Base-by-base conservation (phyloP, 2,888 invertebrate species). In the Drosophila quasianomalipes region DNA sequence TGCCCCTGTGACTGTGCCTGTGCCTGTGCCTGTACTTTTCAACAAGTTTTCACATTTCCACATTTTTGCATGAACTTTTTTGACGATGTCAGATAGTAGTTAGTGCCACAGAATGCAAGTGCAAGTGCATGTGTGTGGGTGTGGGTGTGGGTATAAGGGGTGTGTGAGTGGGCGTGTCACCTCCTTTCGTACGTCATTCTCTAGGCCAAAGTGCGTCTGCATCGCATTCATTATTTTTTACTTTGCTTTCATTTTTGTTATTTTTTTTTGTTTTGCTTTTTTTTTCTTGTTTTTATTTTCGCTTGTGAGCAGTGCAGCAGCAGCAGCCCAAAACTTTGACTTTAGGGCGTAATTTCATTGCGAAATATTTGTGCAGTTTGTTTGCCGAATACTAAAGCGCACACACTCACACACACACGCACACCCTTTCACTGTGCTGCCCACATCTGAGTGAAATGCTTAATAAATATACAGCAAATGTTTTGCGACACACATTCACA, bases 31-130 rank as follows among this genome's bases (percentile, higher is more conserved):
- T 72, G 47, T 71, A 75, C 82, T 83, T 85, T 85, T 88, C 83
- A 88, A 89, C 89, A 88, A 85, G 89, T 85, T 85, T 85, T 85
- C 85, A 85, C 85, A 85, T 85, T 85, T 85, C 76, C 83, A 85
- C 85, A 85, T 85, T 88, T 85, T 85, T 85, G 85, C 86, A 85
- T 85, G 86, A 85, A 85, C 85, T 85, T 85, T 85, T 85, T 85
- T 88, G 85, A 85, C 85, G 86, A 85, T 85, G 89, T 88, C 85
- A 85, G 89, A 85, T 88, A 83, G 89, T 85, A 86, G 89, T 85
- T 85, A 80, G 82, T 68, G 71, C 72, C 53, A 77, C 74, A 71
- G 74, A 26, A 47, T 78, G 39, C 14, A 62, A 52, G 59, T 44
- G 53, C 44, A 59, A 44, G 51, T 76, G 61, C 55, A 49, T 54